Base-by-base conservation (phyloP, 2,888 invertebrate species). In the Nineta flava region DNA sequence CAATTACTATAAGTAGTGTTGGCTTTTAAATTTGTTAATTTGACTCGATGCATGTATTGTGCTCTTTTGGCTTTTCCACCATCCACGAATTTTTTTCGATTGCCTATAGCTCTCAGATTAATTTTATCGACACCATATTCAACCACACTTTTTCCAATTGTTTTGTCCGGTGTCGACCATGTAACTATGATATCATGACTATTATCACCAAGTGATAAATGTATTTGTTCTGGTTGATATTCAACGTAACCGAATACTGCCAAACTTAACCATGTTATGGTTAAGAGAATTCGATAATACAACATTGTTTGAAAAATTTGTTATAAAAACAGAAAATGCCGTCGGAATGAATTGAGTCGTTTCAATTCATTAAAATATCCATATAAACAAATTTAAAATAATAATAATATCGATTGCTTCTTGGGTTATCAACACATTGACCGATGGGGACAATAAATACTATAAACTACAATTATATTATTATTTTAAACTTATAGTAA, bases 91-190 rank as follows among this genome's bases (percentile, higher is more conserved):
- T 71, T 57, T 3, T 67, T 68, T 38, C 75, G 66, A 50, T 58
- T 60, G 3, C 84, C 84, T 6, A 51, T 53, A 0, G 72, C 74
- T 42, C 61, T 67, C 34, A 68, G 58, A 52, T 70, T 62, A 57
- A 77, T 67, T 13, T 66, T 67, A 2, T 61, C 62, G 50, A 72
- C 69, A n/a, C 88, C 87, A 62, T 83, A 91, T 63, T 85, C 79
- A 19, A 87, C 88, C 26, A 79, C 58, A 1, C 86, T 83, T 51
- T 74, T 70, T 12, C 67, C 57, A 26, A 26, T 5, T 0, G 86
- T 80, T 56, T 79, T 68, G 60, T 80, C 76, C 60, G 75, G 75
- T 10, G 91, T 91, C 2, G 81, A 81, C 90, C 91, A 91, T 54
- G 88, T 90, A 32, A 87, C 80, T 26, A 83, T 77, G 55, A 88